These are phyloP conservation scores for Dolichoris vasculosae DNA, from an alignment of 1,140 invertebrate genomes.

Conservation along the genomic window DNA sequence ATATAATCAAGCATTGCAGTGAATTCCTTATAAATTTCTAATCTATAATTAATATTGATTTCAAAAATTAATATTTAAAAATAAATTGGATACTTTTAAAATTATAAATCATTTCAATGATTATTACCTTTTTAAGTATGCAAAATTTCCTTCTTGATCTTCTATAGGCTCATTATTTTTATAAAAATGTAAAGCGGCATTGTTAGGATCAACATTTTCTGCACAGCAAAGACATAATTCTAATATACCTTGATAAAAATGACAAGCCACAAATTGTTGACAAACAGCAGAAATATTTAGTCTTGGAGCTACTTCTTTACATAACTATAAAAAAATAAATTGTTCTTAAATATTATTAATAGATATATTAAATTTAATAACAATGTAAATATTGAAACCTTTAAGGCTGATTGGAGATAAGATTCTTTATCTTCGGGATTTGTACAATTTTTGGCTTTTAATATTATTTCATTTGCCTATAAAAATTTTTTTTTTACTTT, in stretches of 20 bases:
- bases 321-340: constrained; percentile 76
- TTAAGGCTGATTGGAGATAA: constrained; percentile 85
- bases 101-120: background rate
- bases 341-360: background rate
- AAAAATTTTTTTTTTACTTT: constrained; percentile 58
- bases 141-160: constrained; percentile 84
- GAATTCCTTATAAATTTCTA: constrained; percentile 93
- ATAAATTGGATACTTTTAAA: background rate
- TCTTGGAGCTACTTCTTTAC: constrained; percentile 88
- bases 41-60: constrained; percentile 74
- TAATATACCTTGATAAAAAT: constrained; percentile 91
- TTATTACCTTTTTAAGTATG: constrained; percentile 79
- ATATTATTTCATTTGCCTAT: constrained; percentile 90
- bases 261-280: constrained; percentile 82
- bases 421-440: constrained; percentile 83
- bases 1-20: constrained; percentile 86
- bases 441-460: constrained; percentile 82
- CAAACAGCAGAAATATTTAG: constrained; percentile 87
- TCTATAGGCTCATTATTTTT: constrained; percentile 86
- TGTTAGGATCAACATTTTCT: constrained; percentile 89
- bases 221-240: constrained; percentile 91
- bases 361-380: background rate
- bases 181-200: constrained; percentile 92
- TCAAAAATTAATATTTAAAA: constrained; percentile 14
- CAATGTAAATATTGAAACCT: constrained; percentile 56